Evolutionary conservation across 2,888 invertebrate species (phyloP), one percentile per base, ranked within the genome.

Genomic region (Ophioninae sp.): DNA sequence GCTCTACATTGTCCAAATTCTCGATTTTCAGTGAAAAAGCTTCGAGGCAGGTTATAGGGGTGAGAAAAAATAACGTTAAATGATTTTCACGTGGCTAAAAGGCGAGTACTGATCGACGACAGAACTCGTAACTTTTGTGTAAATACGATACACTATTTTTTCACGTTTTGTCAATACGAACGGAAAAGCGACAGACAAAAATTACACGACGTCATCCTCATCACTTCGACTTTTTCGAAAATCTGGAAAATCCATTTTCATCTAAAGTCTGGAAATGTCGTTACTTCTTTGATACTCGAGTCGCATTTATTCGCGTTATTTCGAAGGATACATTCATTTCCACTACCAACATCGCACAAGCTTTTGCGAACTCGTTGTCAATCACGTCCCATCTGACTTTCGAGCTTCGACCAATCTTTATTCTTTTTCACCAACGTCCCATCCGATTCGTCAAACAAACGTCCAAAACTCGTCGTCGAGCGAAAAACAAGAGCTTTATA

Each of bases 141-240:
- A 75, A 79, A 84, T 81, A 83, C 41, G 78, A 72, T 67, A 77
- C 67, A 75, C 75, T 84, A 81, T 84, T 80, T 83, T 83, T 79
- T 74, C 82, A 84, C 79, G 56, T 82, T 82, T 77, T 72, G 76
- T 78, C 73, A 76, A 75, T 73, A 81, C 75, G 21, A 64, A 81
- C 65, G 70, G 72, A 79, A 59, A 65, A 50, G 23, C n/a, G 20
- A 68, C 8, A 61, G 59, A 59, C 30, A 57, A 37, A 56, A 57
- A 59, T 64, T 67, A 57, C 79, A 39, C 41, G 59, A 65, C 20
- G 59, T 79, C 72, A 67, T 50, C 21, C 23, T 7, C 57, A 76
- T 7, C 57, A 76, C 76, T 57, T 76, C 7, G 59, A 17, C 23
- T 41, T 17, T 10, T 61, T 56, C 41, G n/a, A 10, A 59, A 20